A percentile compares a stretch with the other conserved stretches of the same genome.
Evolutionary conservation across 92 coral and sea anemone species (phyloP).

Genomic region (Siderastrea radians): DNA sequence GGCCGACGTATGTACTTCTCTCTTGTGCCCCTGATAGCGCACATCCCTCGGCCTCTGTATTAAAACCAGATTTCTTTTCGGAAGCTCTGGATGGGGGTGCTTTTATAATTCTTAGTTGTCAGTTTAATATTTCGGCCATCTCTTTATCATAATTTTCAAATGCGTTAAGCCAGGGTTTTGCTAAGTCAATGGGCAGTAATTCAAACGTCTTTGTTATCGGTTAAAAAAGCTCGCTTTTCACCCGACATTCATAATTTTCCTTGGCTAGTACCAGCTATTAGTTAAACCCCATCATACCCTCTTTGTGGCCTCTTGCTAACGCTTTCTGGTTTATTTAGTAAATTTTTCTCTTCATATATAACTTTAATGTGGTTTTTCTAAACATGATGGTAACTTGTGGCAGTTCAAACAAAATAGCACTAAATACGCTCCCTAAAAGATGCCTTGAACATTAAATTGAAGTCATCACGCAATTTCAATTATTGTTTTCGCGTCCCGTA

Average conservation of each 20-base stretch:
- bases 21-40: neutral
- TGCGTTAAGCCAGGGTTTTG: neutral
- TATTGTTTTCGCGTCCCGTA: neutral
- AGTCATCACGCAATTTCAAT: constrained; percentile 27
- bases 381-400: too few species aligned
- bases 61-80: neutral
- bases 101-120: neutral
- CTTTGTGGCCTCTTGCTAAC: too few species aligned
- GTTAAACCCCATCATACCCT: too few species aligned
- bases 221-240: too few species aligned
- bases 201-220: too few species aligned
- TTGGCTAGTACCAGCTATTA: too few species aligned
- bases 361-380: too few species aligned
- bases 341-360: too few species aligned
- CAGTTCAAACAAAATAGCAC: neutral
- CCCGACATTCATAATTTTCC: too few species aligned
- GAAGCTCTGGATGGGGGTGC: neutral
- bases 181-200: too few species aligned
- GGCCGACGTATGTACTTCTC: neutral
- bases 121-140: neutral
- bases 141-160: neutral
- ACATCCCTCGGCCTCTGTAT: neutral
- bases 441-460: neutral
- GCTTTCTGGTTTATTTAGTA: too few species aligned
- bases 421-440: neutral